phyloP scores from a whole-genome alignment of 2,888 invertebrate species.

The Herminia tarsipennalis region DNA sequence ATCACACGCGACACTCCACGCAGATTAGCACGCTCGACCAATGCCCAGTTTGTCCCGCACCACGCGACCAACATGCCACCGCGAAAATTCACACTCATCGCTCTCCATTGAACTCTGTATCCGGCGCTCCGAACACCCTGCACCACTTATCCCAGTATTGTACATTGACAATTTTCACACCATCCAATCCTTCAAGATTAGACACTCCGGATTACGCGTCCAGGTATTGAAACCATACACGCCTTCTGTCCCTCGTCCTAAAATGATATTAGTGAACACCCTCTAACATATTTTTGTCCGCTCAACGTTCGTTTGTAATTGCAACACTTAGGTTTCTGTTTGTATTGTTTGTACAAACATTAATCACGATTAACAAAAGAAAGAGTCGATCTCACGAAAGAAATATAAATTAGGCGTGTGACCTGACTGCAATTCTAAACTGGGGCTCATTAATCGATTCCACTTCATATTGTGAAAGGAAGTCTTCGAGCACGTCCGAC shows the following conservation, averaged over 20 bases:
- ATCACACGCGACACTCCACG: constrained; percentile 83
- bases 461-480: constrained; percentile 58
- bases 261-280: constrained; percentile 68
- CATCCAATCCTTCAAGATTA: constrained; percentile 50
- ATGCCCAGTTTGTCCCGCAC: constrained; percentile 63
- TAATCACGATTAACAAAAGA: constrained; percentile 34
- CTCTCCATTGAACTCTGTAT: constrained; percentile 70
- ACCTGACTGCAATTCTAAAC: constrained; percentile 51
- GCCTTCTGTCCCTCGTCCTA: constrained; percentile 66
- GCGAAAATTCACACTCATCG: constrained; percentile 68
- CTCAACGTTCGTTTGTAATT: constrained; percentile 30
- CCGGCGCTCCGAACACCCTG: constrained; percentile 45
- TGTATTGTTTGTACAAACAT: constrained; percentile 36
- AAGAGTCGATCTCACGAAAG: constrained; percentile 18
- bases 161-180: constrained; percentile 51
- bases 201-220: constrained; percentile 52
- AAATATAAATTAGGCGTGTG: constrained; percentile 45
- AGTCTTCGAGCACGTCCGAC: constrained; percentile 62
- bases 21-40: constrained; percentile 81
- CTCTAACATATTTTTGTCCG: constrained; percentile 52
- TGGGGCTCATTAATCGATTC: constrained; percentile 67
- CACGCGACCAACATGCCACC: constrained; percentile 48
- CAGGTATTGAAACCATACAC: constrained; percentile 66
- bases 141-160: constrained; percentile 64
- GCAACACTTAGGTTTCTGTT: constrained; percentile 34